Base-by-base conservation (phyloP, 2,888 invertebrate species). In the Tipula lateralis region DNA sequence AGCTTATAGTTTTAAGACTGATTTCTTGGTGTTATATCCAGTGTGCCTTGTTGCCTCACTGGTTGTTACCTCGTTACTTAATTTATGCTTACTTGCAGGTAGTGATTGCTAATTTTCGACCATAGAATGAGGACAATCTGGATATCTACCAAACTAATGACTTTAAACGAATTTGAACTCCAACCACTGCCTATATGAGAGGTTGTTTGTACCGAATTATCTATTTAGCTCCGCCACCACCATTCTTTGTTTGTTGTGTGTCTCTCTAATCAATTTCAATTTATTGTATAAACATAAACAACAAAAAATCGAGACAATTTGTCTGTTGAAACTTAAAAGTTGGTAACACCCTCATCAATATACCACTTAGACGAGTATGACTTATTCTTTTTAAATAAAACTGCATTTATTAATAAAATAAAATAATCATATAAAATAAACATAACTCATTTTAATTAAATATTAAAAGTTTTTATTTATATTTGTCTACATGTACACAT, bases 171-270 rank as follows among this genome's bases (percentile, higher is more conserved):
- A n/a, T n/a, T n/a, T n/a, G n/a, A n/a, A n/a, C n/a, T n/a, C n/a
- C n/a, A n/a, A n/a, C n/a, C n/a, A n/a, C n/a, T n/a, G n/a, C n/a
- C n/a, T n/a, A n/a, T n/a, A n/a, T n/a, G n/a, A n/a, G n/a, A n/a
- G n/a, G n/a, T n/a, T n/a, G n/a, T n/a, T n/a, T n/a, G n/a, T n/a
- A 44, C n/a, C 3, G 2, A n/a, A 13, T n/a, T 44, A 44, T n/a
- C 13, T 44, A 44, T 44, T 44, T 44, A 44, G 44, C n/a, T 44
- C 44, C 16, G n/a, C n/a, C 84, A 39, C 85, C 85, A 29, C 84
- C 84, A 84, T 36, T 30, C 83, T 16, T 83, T 12, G 16, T 34
- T 13, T 4, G n/a, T n/a, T n/a, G n/a, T n/a, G n/a, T n/a, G n/a
- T n/a, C 19, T 66, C 19, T 66, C 66, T 12, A 66, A 66, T 66